These are phyloP conservation scores for Dendrophyllia cribrosa DNA, from an alignment of 64 coral and sea anemone genomes.

Conservation along the genomic window DNA sequence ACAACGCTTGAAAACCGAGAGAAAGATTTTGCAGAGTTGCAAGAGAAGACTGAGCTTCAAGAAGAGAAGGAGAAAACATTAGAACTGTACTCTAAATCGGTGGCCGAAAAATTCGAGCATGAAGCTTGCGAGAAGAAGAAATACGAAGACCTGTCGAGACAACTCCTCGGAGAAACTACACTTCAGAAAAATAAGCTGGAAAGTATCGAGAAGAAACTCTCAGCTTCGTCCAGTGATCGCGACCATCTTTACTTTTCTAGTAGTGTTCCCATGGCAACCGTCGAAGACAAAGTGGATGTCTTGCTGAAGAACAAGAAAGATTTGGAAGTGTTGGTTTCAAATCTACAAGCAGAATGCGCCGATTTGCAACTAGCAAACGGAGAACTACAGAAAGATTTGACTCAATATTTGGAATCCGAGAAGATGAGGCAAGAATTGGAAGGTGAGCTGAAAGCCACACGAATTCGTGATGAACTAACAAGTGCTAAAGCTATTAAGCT, in stretches of 20 bases:
- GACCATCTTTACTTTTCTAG: neutral
- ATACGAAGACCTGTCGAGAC: constrained; percentile 40
- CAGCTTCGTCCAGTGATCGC: neutral
- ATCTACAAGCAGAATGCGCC: constrained; percentile 50
- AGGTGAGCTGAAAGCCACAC: constrained; percentile 24
- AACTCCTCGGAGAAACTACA: constrained; percentile 50
- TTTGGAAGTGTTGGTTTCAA: constrained; percentile 32
- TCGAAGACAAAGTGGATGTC: constrained; percentile 71
- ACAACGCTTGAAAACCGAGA: constrained; percentile 60
- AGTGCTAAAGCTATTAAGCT: constrained; percentile 26
- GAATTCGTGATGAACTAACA: constrained; percentile 11
- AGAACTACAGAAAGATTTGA: constrained; percentile 61
- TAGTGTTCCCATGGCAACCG: constrained; percentile 71
- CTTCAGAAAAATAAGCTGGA: constrained; percentile 41
- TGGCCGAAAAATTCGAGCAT: constrained; percentile 78
- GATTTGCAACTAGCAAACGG: constrained; percentile 64
- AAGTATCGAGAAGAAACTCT: constrained; percentile 64
- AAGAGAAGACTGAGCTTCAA: constrained; percentile 70
- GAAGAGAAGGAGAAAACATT: constrained; percentile 91
- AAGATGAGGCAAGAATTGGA: constrained; percentile 49
- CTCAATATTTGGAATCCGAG: constrained; percentile 46
- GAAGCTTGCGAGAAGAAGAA: constrained; percentile 73
- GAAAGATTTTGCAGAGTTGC: constrained; percentile 60
- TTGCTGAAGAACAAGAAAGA: constrained; percentile 63
- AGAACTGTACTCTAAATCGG: constrained; percentile 81